Base-by-base conservation (phyloP, 2,113 vertebrate species). In the Prionailurus bengalensis region DNA sequence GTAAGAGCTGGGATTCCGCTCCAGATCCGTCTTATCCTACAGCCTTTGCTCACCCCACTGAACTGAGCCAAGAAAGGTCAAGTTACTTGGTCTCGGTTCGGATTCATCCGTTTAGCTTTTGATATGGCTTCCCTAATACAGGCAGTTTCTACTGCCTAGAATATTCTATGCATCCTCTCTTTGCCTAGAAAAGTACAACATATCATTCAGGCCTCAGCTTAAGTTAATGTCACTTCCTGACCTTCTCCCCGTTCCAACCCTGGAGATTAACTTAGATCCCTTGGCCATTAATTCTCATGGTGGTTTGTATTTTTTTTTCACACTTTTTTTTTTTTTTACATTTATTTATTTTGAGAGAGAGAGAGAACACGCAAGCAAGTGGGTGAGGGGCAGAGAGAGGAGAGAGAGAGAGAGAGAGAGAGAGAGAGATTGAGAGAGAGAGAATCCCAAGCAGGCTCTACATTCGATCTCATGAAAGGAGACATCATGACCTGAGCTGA, bases 221-320 rank as follows among this genome's bases (percentile, higher is more conserved):
- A 82, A 91, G 42, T 71, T 95, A 58, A 91, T 81, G 58, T 82
- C 36, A 91, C 36, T 61, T 88, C 9, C 51, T 74, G 63, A 91
- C 81, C 23, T 74, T 15, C 10, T 88, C 19, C 15, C 16, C 25
- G 27, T 31, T n/a, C 27, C 31, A 74, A 39, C 3, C 29, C 1
- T 36, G 8, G 33, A 91, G 42, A 89, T 89, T 80, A 65, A 33
- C 15, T 63, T 93, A 42, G 78, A 89, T 76, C 0, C 27, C 73
- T 73, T 79, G 66, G 29, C 73, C 84, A 33, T 84, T 85, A 93
- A 78, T 29, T 36, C 48, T 92, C 39, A 42, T 27, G 42, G 36
- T 73, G 23, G 65, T 63, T 76, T 96, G 33, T 93, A 86, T 78
- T 91, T 82, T 82, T 63, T 68, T 71, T 81, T 87, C 66, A 63